These are phyloP conservation scores for Elgaria multicarinata DNA, from an alignment of 2,113 vertebrate genomes.

Conservation along the genomic window DNA sequence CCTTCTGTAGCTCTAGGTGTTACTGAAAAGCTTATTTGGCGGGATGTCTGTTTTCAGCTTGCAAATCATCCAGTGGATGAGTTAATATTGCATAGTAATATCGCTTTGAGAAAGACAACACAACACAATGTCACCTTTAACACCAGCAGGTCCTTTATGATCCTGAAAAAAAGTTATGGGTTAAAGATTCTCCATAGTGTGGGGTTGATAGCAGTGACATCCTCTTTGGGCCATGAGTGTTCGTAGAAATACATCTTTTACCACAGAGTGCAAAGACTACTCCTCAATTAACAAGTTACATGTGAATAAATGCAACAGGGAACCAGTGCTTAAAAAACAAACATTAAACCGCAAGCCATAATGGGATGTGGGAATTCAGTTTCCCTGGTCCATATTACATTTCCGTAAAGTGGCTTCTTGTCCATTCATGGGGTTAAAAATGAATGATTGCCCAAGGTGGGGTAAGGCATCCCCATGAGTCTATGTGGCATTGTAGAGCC, in stretches of 20 bases:
- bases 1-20: neutral
- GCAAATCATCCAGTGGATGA: neutral
- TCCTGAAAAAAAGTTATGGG: neutral
- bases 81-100: neutral
- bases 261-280: neutral
- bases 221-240: neutral
- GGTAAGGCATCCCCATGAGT: neutral
- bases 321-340: neutral
- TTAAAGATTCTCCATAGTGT: neutral
- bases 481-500: neutral
- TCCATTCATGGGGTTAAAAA: neutral
- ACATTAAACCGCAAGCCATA: too few relatives aligned
- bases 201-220: neutral
- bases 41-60: neutral
- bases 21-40: neutral
- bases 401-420: neutral
- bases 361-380: neutral
- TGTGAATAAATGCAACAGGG: neutral
- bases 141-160: neutral
- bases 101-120: neutral
- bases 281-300: too few relatives aligned
- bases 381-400: neutral
- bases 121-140: neutral
- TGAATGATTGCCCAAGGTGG: neutral
- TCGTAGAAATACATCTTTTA: neutral